Evolutionary conservation across 2,797 vertebrate genomes (phyloP).

Genomic region (Phataginus tetradactyla): DNA sequence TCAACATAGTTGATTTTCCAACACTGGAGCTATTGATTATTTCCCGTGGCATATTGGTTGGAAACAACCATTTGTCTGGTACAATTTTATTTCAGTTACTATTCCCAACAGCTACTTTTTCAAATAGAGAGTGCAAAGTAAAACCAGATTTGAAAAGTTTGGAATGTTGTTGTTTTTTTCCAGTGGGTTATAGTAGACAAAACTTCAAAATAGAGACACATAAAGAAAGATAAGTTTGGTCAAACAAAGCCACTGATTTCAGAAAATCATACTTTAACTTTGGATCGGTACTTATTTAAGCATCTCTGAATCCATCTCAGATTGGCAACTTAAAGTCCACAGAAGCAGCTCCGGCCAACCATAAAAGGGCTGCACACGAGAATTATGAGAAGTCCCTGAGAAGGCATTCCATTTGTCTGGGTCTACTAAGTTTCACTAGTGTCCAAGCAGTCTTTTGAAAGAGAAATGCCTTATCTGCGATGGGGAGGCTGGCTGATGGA

Average conservation of each 20-base stretch:
- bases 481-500: constrained; percentile 45
- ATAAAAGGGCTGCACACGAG: constrained; percentile 18
- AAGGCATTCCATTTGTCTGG: constrained; percentile 50
- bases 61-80: constrained; percentile 78
- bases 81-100: constrained; percentile 81
- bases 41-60: constrained; percentile 63
- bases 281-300: constrained; percentile 44
- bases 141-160: constrained; percentile 69
- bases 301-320: constrained; percentile 41
- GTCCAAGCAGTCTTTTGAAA: constrained; percentile 43
- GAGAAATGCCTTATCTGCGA: constrained; percentile 60
- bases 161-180: neutral
- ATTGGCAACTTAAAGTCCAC: constrained; percentile 28
- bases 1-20: constrained; percentile 78
- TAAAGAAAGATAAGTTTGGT: constrained; percentile 42
- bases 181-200: neutral
- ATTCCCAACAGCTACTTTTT: constrained; percentile 78
- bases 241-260: constrained; percentile 47
- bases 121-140: constrained; percentile 72
- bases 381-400: constrained; percentile 33
- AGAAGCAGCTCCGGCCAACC: constrained; percentile 6
- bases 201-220: constrained; percentile 50
- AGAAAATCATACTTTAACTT: constrained; percentile 51
- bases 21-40: constrained; percentile 75
- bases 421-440: constrained; percentile 48